Conservation (phyloP, 2,888 invertebrate genomes). For the Agrotis clavis region DNA sequence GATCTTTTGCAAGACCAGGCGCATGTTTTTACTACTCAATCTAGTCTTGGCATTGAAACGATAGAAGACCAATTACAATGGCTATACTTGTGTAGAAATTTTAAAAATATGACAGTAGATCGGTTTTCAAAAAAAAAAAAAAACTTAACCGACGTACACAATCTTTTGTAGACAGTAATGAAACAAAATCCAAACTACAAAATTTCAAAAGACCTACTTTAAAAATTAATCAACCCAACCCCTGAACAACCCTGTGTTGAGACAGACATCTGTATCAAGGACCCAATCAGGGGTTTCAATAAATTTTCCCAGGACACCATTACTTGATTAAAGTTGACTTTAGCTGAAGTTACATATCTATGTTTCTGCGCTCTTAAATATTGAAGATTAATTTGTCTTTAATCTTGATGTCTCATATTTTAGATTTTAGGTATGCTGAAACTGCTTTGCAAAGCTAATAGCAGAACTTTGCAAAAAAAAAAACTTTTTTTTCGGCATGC, state of each 20-base stretch:
- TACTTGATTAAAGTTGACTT: slow-evolving; percentile 61
- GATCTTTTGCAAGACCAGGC: too few relatives aligned
- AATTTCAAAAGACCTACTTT: slow-evolving; percentile 2
- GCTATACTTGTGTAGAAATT: too few relatives aligned
- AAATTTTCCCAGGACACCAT: slow-evolving; percentile 51
- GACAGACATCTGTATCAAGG: slow-evolving; percentile 48
- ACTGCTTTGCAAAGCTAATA: background rate
- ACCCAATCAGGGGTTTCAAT: slow-evolving; percentile 57
- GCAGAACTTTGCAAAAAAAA: background rate
- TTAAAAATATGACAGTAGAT: too few relatives aligned
- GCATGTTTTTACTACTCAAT: too few relatives aligned
- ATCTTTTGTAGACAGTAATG: slow-evolving; percentile 1
- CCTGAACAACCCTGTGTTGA: slow-evolving; percentile 29
- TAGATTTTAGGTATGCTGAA: slow-evolving; percentile 14
- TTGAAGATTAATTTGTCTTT: slow-evolving; percentile 20
- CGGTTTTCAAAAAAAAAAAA: too few relatives aligned
- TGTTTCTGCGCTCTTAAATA: slow-evolving; percentile 21
- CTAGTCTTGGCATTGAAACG: too few relatives aligned
- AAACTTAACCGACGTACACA: too few relatives aligned
- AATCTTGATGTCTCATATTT: slow-evolving; percentile 29
- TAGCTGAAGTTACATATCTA: slow-evolving; percentile 39
- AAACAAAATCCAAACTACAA: slow-evolving; percentile 7
- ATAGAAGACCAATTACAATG: too few relatives aligned
- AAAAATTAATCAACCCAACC: slow-evolving; percentile 36
- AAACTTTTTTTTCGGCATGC: too few relatives aligned